A percentile compares a stretch with the other conserved stretches of the same genome.
Evolutionary conservation across 2,113 vertebrate species (phyloP).

Genomic region (Dolichallabes microphthalmus): DNA sequence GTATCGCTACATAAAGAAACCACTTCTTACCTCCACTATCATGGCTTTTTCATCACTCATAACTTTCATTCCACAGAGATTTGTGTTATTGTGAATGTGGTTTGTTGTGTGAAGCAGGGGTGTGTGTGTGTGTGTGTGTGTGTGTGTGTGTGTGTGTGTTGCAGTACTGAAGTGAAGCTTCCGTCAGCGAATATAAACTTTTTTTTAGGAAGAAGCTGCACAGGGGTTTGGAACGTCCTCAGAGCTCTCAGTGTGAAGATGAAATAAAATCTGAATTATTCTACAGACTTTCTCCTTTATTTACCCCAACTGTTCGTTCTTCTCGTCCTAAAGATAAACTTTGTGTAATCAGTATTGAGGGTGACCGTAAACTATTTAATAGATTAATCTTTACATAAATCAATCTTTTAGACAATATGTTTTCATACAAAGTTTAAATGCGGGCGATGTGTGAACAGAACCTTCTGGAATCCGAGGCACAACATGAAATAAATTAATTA

Average conservation of each 20-base stretch:
- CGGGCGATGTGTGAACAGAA: not conserved
- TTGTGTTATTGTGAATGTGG: slow-evolving; percentile 6
- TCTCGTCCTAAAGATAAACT: not conserved
- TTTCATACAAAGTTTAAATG: not conserved
- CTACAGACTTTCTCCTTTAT: not conserved
- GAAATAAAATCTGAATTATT: slow-evolving; percentile 44
- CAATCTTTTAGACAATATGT: not conserved
- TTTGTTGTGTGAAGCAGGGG: not conserved
- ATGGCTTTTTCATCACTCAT: slow-evolving; percentile 27
- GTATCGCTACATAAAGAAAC: slow-evolving; percentile 16
- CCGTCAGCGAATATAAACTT: slow-evolving; percentile 42
- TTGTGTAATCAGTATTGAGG: not conserved
- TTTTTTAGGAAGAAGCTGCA: slow-evolving; percentile 39
- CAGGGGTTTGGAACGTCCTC: slow-evolving; percentile 11
- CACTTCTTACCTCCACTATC: not conserved
- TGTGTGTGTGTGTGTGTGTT: slow-evolving; percentile 12
- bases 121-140: slow-evolving; percentile 17
- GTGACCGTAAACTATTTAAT: not conserved
- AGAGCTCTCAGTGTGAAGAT: slow-evolving; percentile 44
- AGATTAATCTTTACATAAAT: not conserved
- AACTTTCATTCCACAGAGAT: not conserved
- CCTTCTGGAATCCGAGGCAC: not conserved
- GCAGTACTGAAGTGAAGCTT: slow-evolving; percentile 39
- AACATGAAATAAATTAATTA: not conserved
- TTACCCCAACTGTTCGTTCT: not conserved